These are phyloP conservation scores for Leptatherina wallacei DNA, from an alignment of 2,797 vertebrate species.

Conservation along the genomic window DNA sequence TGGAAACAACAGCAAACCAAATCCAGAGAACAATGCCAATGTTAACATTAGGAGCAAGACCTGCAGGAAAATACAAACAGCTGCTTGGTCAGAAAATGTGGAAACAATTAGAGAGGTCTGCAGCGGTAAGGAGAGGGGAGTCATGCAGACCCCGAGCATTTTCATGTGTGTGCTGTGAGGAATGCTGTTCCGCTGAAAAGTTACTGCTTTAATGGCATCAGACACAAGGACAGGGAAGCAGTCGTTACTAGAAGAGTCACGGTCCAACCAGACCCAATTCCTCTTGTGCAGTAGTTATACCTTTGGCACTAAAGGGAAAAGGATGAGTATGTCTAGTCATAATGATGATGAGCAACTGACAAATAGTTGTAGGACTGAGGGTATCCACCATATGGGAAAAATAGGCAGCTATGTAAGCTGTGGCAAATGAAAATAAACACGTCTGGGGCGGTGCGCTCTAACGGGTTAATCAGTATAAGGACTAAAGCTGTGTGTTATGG, in stretches of 20 bases:
- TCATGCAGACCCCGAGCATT: slow-evolving; percentile 66
- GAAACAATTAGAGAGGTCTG: slow-evolving; percentile 76
- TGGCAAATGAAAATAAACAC: slow-evolving; percentile 13
- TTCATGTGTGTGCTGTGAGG: slow-evolving; percentile 73
- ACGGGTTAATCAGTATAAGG: slow-evolving; percentile 28
- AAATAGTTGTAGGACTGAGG: slow-evolving; percentile 9
- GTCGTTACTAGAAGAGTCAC: slow-evolving; percentile 51
- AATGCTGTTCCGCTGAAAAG: slow-evolving; percentile 68
- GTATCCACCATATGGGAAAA: background rate
- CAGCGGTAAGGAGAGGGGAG: slow-evolving; percentile 49
- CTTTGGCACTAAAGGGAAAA: background rate
- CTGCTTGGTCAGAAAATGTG: slow-evolving; percentile 76
- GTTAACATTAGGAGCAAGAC: slow-evolving; percentile 66
- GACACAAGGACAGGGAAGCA: slow-evolving; percentile 66
- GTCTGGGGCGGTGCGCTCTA: slow-evolving; percentile 4
- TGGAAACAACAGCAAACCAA: slow-evolving; percentile 66
- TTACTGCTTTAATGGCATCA: slow-evolving; percentile 71
- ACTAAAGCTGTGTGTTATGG: slow-evolving; percentile 15
- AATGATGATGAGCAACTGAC: background rate
- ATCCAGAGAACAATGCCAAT: slow-evolving; percentile 52
- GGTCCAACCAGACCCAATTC: slow-evolving; percentile 18
- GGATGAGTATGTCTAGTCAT: background rate
- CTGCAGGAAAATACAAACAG: slow-evolving; percentile 75
- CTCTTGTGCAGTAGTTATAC: slow-evolving; percentile 19
- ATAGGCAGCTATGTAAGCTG: background rate